phyloP scores from a whole-genome alignment of 2,888 invertebrate genomes.

The Laspeyria flexula region DNA sequence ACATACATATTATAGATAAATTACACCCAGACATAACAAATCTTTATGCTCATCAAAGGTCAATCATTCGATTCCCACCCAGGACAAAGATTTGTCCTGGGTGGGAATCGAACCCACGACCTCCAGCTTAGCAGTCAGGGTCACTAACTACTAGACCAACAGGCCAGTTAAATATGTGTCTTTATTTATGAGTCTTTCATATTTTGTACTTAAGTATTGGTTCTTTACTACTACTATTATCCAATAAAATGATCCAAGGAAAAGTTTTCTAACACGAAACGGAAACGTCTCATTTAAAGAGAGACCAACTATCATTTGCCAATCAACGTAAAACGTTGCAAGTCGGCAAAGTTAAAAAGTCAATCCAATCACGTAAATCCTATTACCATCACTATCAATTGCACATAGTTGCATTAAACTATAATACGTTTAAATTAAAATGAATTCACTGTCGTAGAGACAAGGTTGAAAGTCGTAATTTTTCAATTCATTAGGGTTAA shows the following conservation, averaged over 20 bases:
- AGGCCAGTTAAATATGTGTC: too few species aligned
- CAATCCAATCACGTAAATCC: slow-evolving; percentile 26
- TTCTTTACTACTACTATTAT: background rate
- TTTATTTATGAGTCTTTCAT: too few species aligned
- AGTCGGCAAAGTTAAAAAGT: slow-evolving; percentile 30
- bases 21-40: too few species aligned
- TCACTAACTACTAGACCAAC: too few species aligned
- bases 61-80: too few species aligned
- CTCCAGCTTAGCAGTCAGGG: too few species aligned
- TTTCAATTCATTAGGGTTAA: slow-evolving; percentile 25
- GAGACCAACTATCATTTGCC: slow-evolving; percentile 34
- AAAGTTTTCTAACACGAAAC: slow-evolving; percentile 21
- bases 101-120: too few species aligned
- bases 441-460: slow-evolving; percentile 9
- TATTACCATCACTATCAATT: slow-evolving; percentile 38
- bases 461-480: slow-evolving; percentile 33
- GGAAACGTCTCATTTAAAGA: slow-evolving; percentile 34
- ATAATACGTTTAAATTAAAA: slow-evolving; percentile 8
- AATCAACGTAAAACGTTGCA: slow-evolving; percentile 34
- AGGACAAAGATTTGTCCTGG: too few species aligned
- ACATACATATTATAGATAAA: too few species aligned
- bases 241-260: slow-evolving; percentile 1
- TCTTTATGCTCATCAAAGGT: too few species aligned
- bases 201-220: background rate
- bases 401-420: slow-evolving; percentile 35